Evolutionary conservation across 2,888 invertebrate species (phyloP).

Genomic region (Machimus rusticus): DNA sequence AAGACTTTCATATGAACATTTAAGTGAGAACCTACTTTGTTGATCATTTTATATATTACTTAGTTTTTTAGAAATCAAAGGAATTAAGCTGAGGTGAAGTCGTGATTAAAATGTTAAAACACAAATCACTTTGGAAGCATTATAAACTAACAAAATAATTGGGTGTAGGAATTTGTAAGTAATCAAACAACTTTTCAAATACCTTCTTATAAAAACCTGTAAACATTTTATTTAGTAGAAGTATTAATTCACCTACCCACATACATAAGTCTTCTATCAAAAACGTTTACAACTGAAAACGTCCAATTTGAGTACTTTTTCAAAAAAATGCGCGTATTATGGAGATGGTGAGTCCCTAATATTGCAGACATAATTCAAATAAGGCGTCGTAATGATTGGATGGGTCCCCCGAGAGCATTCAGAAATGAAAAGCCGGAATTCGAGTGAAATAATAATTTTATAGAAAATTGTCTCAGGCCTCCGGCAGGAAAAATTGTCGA

Average conservation of each 20-base stretch:
- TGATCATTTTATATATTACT: no score
- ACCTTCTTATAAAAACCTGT: background rate
- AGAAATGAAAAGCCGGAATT: background rate
- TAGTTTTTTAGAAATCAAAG: no score
- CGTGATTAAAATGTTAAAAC: background rate
- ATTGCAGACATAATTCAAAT: background rate
- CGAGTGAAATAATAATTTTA: background rate
- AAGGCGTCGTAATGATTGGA: background rate
- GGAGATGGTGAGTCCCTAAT: background rate
- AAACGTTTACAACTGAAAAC: background rate
- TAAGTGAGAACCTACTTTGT: no score
- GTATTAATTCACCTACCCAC: background rate
- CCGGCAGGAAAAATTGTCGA: background rate
- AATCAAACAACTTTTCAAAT: background rate
- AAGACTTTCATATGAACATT: no score
- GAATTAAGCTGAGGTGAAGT: no score
- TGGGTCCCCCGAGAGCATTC: background rate
- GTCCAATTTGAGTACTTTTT: background rate
- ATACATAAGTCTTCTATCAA: background rate
- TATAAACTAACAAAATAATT: background rate
- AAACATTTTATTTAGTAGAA: background rate
- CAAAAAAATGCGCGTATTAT: background rate
- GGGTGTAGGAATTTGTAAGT: background rate
- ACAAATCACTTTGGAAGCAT: background rate
- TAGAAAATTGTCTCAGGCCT: background rate